phyloP scores from a whole-genome alignment of 2,888 invertebrate species.

The Muscina levida region DNA sequence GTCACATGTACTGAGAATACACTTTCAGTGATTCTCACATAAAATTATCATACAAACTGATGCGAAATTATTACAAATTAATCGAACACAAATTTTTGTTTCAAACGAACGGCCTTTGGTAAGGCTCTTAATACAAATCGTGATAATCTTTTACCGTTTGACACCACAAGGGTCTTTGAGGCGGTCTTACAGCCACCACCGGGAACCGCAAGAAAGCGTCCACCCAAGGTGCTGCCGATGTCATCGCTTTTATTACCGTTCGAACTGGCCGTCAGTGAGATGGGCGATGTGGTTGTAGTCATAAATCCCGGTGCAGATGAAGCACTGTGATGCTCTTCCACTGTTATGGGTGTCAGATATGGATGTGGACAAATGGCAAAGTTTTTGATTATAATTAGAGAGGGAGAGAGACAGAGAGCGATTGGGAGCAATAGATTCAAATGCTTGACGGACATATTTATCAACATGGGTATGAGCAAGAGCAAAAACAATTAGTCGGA shows the following conservation, averaged over 20 bases:
- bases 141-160: constrained; percentile 66
- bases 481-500: too few relatives aligned
- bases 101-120: constrained; percentile 5
- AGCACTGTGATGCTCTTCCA: constrained; percentile 78
- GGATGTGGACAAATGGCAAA: constrained; percentile 11
- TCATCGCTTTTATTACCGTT: constrained; percentile 75
- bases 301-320: constrained; percentile 71
- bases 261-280: constrained; percentile 74
- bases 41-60: neutral
- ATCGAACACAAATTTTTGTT: neutral
- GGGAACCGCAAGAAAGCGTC: constrained; percentile 79
- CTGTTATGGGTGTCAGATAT: constrained; percentile 72
- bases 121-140: neutral
- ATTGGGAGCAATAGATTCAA: too few relatives aligned
- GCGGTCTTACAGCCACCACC: constrained; percentile 66
- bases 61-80: neutral
- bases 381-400: constrained; percentile 31
- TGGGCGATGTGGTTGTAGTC: constrained; percentile 69
- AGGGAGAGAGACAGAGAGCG: neutral
- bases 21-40: neutral
- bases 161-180: constrained; percentile 69
- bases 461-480: too few relatives aligned
- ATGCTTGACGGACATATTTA: too few relatives aligned
- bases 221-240: constrained; percentile 68
- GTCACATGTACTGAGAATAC: neutral